phyloP scores from a whole-genome alignment of 2,113 vertebrate genomes.

The Gorilla gorilla region DNA sequence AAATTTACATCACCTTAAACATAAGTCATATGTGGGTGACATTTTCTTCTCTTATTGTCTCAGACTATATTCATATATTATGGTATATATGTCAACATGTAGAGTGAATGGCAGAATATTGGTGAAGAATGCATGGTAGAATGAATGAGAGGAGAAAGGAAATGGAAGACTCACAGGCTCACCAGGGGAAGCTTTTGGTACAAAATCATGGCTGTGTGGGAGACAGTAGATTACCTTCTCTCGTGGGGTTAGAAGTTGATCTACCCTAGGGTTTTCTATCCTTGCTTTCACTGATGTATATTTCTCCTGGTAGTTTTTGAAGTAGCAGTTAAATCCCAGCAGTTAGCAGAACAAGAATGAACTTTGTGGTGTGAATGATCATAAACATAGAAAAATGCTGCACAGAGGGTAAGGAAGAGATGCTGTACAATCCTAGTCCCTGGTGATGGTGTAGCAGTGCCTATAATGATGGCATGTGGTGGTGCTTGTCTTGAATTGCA shows the following conservation, averaged over 20 bases:
- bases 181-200: background rate
- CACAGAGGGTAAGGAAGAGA: background rate
- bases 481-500: background rate
- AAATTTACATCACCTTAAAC: background rate
- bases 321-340: background rate
- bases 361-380: background rate
- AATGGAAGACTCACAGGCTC: background rate
- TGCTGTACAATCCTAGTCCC: accelerated
- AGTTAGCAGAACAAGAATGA: background rate
- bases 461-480: background rate
- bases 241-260: background rate
- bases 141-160: background rate
- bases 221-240: background rate
- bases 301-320: background rate
- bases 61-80: background rate
- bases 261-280: background rate
- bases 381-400: background rate
- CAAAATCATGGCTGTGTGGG: background rate
- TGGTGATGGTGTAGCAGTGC: background rate
- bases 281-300: background rate
- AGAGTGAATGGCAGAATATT: background rate
- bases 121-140: background rate
- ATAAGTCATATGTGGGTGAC: background rate
- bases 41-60: background rate
- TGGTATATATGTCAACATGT: background rate